Percentiles rank a stretch among this genome's conserved stretches.
Evolutionary conservation across 2,113 vertebrate genomes (phyloP).

Genomic region (Muntiacus reevesi): DNA sequence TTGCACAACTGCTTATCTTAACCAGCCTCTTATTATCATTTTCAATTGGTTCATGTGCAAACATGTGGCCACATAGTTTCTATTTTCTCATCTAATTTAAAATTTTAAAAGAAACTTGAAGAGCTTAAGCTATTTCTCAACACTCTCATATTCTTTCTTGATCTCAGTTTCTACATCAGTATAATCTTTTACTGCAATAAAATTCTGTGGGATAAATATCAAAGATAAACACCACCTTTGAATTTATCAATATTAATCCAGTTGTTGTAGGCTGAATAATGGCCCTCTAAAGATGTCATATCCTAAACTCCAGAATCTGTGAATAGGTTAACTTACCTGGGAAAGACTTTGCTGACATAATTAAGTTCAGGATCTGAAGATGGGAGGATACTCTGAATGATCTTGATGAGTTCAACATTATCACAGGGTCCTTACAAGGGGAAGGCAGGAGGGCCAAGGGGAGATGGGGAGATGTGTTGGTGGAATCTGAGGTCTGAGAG

Average conservation of each 20-base stretch:
- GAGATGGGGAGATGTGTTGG: background rate
- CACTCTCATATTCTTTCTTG: background rate
- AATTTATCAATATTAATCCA: background rate
- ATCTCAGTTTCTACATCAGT: background rate
- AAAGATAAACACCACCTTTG: background rate
- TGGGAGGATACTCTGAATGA: background rate
- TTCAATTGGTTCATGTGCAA: background rate
- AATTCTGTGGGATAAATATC: background rate
- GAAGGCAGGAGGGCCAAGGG: background rate
- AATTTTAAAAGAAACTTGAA: background rate
- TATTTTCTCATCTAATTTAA: background rate
- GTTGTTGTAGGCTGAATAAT: background rate
- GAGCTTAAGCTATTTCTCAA: background rate
- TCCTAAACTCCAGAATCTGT: background rate
- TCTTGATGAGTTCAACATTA: background rate
- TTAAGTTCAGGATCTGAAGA: background rate
- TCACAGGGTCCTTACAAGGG: background rate
- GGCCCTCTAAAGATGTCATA: background rate
- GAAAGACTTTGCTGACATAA: background rate
- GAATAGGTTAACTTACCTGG: background rate
- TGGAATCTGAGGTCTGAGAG: background rate
- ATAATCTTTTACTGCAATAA: background rate
- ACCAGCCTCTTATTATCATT: background rate
- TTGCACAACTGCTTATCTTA: background rate
- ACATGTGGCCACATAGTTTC: background rate